Evolutionary conservation across 2,113 vertebrate genomes (phyloP), one percentile per base, ranked within the genome.

Genomic region (Paedocypris sp.): DNA sequence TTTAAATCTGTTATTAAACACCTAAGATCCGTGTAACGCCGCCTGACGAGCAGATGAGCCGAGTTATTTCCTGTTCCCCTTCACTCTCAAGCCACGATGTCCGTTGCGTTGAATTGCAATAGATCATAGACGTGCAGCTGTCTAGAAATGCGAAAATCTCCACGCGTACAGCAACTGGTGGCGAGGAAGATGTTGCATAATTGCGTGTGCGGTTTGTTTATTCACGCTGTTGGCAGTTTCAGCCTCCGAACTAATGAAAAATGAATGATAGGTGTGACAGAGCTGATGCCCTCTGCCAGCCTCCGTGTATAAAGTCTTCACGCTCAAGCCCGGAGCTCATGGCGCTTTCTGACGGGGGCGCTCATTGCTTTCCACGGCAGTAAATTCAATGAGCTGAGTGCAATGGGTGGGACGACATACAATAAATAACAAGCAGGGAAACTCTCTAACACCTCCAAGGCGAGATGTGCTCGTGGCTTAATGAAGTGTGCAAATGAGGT

Each of bases 401-500:
- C 36, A 61, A 31, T 9, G 45, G 54, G 52, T 64, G 43, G 38
- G 26, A 49, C 16, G 18, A 18, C 15, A 41, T 22, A 36, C 28
- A 18, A 60, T 64, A 67, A 64, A 60, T 67, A 64, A 61, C 43
- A 70, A 42, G 36, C 60, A 29, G 53, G 43, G 43, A 22, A 35
- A 39, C 33, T 19, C 28, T 38, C 16, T n/a, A 39, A 31, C 29
- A 64, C 58, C 53, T 50, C 15, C 6, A 41, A 60, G 53, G 48
- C 22, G 57, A 39, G 31, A 23, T n/a, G 36, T 60, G 42, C 20
- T 48, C 25, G 43, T 60, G 60, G 33, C 48, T 68, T 61, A 68
- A 72, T 68, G 60, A 64, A 67, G 69, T 64, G 65, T 68, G 35
- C 54, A 54, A 63, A 54, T 56, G 36, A 68, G 60, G 61, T 64